Evolutionary conservation across 2,797 vertebrate genomes (phyloP), one percentile per base, ranked within the genome.

Genomic region (Leucoraja ocellata): DNA sequence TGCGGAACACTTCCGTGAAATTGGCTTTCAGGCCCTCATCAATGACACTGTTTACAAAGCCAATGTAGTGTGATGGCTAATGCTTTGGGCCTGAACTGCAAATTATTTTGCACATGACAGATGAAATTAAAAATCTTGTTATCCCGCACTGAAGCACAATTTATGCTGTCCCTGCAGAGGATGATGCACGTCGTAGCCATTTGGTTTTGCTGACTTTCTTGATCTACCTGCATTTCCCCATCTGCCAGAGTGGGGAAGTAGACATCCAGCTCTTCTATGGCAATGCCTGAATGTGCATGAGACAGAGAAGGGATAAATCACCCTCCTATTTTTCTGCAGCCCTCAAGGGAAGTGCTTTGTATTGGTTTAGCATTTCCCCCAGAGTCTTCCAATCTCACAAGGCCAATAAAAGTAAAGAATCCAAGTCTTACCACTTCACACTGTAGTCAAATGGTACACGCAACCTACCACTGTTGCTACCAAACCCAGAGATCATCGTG

Each of bases 221-320:
- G 90, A 8, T 76, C 23, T 76, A n/a, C 23, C 13, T 28, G 46
- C 71, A 7, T 9, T 58, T 76, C 71, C 13, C 39, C 23, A 92
- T 76, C 90, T 92, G 25, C 16, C 36, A 76, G 5, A 25, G 39
- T 23, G n/a, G 39, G 11, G 68, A 28, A 36, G 9, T 28, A 7
- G 90, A 58, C 71, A 92, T 39, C 21, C 39, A 74, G 25, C 54
- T 28, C 71, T 54, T 91, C 54, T 9, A 54, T 4, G 16, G 18
- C 39, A 23, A 25, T 92, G 90, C 71, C 54, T 74, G 90, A 54
- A 92, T 73, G 90, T 92, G 90, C 90, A 71, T 92, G 90, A 92
- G 90, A 76, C 68, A 73, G 46, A 18, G 18, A n/a, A 54, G 90
- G 39, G 71, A 76, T 25, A 76, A 76, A 23, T 92, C 90, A 92